phyloP scores from a whole-genome alignment of 2,113 vertebrate species.

The Prietella phreatophila region DNA sequence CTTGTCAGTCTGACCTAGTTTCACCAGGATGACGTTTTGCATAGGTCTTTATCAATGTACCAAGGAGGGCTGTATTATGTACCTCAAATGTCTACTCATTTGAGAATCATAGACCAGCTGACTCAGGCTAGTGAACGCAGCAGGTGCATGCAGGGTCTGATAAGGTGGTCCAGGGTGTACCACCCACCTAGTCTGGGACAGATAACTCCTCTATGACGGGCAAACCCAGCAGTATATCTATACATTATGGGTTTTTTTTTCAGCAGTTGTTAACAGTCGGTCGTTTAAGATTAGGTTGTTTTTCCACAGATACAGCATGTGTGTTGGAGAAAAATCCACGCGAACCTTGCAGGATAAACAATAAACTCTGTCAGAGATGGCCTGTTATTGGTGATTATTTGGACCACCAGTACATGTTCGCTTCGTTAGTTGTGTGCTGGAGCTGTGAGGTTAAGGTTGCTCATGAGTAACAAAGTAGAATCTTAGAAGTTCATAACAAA shows the following conservation, averaged over 20 bases:
- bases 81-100: neutral
- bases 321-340: neutral
- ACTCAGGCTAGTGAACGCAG: neutral
- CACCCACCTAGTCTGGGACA: neutral
- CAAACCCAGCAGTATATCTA: neutral
- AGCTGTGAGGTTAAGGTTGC: neutral
- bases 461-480: neutral
- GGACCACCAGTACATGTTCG: neutral
- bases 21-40: neutral
- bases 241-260: neutral
- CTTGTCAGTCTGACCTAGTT: neutral
- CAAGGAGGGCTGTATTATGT: neutral
- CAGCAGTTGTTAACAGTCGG: neutral
- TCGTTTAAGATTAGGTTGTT: slow-evolving; percentile 12
- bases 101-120: neutral
- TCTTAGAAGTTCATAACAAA: neutral
- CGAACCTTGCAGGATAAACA: no score
- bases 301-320: neutral
- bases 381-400: neutral
- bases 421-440: neutral
- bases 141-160: slow-evolving; percentile 12
- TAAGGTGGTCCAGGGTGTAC: slow-evolving; percentile 10
- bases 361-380: neutral
- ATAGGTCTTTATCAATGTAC: neutral
- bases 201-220: slow-evolving; percentile 9